These are phyloP conservation scores for Caranx ignobilis DNA, from an alignment of 2,113 vertebrate genomes.

Conservation along the genomic window DNA sequence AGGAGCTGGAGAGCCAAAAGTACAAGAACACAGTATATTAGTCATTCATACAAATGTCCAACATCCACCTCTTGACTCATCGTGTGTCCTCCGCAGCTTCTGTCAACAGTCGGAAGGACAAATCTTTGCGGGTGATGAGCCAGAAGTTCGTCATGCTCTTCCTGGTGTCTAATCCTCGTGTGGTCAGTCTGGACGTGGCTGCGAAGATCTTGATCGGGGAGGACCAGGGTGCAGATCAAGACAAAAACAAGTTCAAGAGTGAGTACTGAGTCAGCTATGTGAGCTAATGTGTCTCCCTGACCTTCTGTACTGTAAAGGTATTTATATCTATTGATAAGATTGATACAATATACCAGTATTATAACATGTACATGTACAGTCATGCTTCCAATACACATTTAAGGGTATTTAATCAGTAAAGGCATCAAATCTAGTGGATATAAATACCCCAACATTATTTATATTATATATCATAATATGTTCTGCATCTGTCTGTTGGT, in stretches of 20 bases:
- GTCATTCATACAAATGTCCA: background rate
- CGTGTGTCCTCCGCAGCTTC: constrained; percentile 83
- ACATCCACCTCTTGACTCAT: background rate
- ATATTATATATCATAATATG: background rate
- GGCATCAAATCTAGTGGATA: too few relatives aligned
- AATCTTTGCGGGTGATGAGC: constrained; percentile 97
- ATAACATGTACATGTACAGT: too few relatives aligned
- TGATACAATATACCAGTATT: too few relatives aligned
- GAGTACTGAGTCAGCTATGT: constrained; percentile 72
- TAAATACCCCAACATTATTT: too few relatives aligned
- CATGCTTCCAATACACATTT: too few relatives aligned
- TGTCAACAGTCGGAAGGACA: constrained; percentile 95
- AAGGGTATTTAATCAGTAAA: too few relatives aligned
- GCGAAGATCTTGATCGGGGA: constrained; percentile 97
- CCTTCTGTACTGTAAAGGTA: too few relatives aligned
- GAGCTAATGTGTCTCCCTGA: background rate
- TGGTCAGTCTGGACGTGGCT: constrained; percentile 94
- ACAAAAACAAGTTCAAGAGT: constrained; percentile 99
- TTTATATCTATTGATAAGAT: too few relatives aligned
- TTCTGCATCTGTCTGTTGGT: background rate
- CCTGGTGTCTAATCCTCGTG: constrained; percentile 90
- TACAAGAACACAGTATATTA: background rate
- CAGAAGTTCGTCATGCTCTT: constrained; percentile 99
- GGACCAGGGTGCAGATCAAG: constrained; percentile 90
- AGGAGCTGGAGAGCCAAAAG: constrained; percentile 34